Evolutionary conservation across 2,888 invertebrate genomes (phyloP).

Genomic region (Drosophila trichaetosa): DNA sequence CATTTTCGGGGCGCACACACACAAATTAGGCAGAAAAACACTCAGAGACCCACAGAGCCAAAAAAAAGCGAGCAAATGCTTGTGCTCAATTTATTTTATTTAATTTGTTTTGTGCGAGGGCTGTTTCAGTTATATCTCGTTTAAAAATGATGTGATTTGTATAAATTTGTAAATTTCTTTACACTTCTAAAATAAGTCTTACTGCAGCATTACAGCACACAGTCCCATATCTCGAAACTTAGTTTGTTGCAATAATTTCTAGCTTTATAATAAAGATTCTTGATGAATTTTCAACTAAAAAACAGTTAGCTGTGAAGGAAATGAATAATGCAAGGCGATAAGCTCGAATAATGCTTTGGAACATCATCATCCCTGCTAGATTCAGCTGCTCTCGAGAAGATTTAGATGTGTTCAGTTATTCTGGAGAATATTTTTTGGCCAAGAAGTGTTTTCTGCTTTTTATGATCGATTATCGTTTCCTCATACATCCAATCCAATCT

Average conservation of each 20-base stretch:
- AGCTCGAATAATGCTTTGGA: background rate
- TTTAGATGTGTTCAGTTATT: background rate
- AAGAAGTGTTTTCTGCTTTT: background rate
- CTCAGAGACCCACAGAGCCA: slow-evolving; percentile 29
- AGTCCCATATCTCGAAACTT: background rate
- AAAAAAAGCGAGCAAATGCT: slow-evolving; percentile 47
- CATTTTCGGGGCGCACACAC: slow-evolving; percentile 71
- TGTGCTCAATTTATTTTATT: slow-evolving; percentile 19
- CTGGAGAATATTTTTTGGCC: background rate
- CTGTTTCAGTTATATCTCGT: background rate
- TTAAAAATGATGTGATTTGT: too few relatives aligned
- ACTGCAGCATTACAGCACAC: background rate
- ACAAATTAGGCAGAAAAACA: slow-evolving; percentile 76
- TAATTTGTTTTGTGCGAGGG: slow-evolving; percentile 26
- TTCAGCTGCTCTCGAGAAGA: background rate
- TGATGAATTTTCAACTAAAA: background rate
- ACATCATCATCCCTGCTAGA: background rate
- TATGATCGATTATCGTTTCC: background rate
- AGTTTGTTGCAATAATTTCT: background rate
- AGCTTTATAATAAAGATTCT: background rate
- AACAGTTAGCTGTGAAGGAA: background rate
- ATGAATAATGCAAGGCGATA: background rate
- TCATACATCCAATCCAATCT: background rate
- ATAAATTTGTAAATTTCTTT: background rate
- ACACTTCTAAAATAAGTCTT: background rate